Base-by-base conservation (phyloP, 2,797 vertebrate species). In the Poecilia gillii region DNA sequence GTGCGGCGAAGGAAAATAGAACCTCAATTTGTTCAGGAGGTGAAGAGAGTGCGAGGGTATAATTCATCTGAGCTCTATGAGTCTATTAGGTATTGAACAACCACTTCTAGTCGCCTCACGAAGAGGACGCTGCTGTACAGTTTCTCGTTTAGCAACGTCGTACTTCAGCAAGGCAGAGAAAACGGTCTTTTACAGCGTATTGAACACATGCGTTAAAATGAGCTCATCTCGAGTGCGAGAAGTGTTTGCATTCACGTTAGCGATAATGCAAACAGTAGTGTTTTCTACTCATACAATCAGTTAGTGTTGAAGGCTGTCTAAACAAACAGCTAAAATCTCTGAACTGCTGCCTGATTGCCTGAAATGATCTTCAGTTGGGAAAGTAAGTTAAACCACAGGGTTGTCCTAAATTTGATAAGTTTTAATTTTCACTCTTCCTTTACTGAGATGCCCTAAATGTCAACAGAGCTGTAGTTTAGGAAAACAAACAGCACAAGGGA, bases 1-100 rank as follows among this genome's bases (percentile, higher is more conserved):
- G 4, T 77, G 51, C 47, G 80, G 77, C 45, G 85, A 74, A 66
- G 33, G 33, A 75, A 59, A 73, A 53, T 72, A 47, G 80, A 81
- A 87, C 53, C 79, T 14, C 31, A 74, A 82, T 62, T 49, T 6
- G n/a, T 78, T 64, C 46, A 77, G 77, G 74, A 68, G 72, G 82
- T 85, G 75, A 77, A 72, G 20, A 68, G 31, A 78, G 53, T 71
- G 64, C 74, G 74, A 78, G 66, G 75, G 16, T 66, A 78, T 46
- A 80, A 87, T 71, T 88, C 73, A 78, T 36, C 83, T 59, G 41
- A 81, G 43, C 72, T 78, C 39, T 20, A 11, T 75, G 55, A 82
- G 77, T 83, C 51, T 47, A n/a, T 82, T 41, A 25, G 43, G 39
- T 1, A 13, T 14, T 70, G 8, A 68, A 12, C 36, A 41, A 25